phyloP scores from a whole-genome alignment of 2,113 vertebrate species.

The Meleagris gallopavo region DNA sequence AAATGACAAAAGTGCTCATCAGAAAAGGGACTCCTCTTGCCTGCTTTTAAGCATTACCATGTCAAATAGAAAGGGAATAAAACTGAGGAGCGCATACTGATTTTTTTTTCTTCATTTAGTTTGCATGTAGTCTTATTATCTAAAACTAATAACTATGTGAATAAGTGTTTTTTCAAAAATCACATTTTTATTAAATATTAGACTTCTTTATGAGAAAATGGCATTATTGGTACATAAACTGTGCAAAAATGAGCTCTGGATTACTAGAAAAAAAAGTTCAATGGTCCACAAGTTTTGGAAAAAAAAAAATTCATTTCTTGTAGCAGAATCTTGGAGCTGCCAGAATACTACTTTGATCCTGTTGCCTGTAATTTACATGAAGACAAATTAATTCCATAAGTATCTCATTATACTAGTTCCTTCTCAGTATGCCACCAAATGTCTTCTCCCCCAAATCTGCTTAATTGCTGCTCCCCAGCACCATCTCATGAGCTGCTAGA shows the following conservation, averaged over 20 bases:
- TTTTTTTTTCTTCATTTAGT: neutral
- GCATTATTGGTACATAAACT: neutral
- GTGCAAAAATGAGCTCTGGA: neutral
- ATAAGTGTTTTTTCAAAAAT: neutral
- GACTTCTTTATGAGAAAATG: neutral
- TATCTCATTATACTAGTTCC: neutral
- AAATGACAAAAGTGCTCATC: neutral
- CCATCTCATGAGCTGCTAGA: neutral
- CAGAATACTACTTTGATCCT: neutral
- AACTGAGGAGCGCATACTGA: neutral
- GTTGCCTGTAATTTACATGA: neutral
- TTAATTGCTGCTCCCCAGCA: neutral
- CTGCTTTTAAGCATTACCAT: neutral
- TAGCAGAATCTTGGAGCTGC: neutral
- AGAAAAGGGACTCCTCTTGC: neutral
- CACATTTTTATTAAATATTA: neutral
- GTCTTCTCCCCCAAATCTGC: neutral
- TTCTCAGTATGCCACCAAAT: neutral
- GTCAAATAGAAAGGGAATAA: neutral
- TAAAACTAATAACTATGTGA: neutral
- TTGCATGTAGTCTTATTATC: neutral
- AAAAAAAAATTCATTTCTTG: neutral
- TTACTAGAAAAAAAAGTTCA: neutral
- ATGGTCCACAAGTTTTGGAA: neutral
- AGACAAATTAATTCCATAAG: neutral